Evolutionary conservation across 2,888 invertebrate species (phyloP).

Genomic region (Cephus sareptanus): DNA sequence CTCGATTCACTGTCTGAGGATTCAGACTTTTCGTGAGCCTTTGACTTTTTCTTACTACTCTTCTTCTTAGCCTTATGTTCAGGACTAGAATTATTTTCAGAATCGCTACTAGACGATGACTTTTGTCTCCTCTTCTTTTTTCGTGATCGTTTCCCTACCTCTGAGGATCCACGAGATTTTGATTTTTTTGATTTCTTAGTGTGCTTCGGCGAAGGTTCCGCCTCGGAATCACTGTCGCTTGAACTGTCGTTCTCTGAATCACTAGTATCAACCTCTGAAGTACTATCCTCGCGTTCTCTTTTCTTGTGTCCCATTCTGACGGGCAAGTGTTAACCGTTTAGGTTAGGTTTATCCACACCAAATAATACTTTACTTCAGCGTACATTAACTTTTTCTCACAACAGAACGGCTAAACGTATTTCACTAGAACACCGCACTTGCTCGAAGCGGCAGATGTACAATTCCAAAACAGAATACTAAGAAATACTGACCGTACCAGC

Average conservation of each 20-base stretch:
- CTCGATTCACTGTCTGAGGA: neutral
- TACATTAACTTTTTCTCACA: neutral
- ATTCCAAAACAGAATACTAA: neutral
- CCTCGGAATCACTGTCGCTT: slow-evolving; percentile 1
- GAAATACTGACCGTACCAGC: neutral
- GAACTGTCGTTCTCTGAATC: slow-evolving; percentile 7
- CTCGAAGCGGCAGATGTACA: neutral
- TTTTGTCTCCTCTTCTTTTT: neutral
- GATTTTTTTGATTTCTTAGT: neutral
- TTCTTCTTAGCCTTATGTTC: neutral
- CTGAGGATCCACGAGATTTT: neutral
- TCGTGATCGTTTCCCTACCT: neutral
- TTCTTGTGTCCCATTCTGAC: neutral
- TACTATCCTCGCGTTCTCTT: slow-evolving; percentile 25
- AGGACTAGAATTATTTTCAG: neutral
- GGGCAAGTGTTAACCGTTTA: neutral
- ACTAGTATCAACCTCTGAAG: slow-evolving; percentile 2
- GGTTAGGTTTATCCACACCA: neutral
- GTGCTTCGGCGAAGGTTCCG: slow-evolving; percentile 8
- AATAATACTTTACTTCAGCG: neutral
- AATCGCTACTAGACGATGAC: neutral
- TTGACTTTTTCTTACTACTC: neutral
- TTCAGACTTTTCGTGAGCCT: neutral
- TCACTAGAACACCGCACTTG: neutral
- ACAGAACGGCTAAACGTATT: too few relatives aligned